Conservation (phyloP, 2,113 vertebrate species). For the Pipra filicauda region DNA sequence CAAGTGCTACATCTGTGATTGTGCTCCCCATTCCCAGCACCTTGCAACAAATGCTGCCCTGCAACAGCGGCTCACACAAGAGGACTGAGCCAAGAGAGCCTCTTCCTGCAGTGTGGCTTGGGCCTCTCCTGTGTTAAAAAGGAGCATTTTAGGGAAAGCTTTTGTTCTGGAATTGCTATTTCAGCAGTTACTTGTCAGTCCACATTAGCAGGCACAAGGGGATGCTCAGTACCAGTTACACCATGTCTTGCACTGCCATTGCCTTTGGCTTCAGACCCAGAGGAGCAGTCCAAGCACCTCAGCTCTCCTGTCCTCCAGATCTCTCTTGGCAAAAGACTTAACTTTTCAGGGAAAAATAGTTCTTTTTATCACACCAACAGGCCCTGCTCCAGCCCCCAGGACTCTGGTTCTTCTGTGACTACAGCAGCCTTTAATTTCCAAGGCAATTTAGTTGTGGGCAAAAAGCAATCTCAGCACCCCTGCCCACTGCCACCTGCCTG, state of each 20-base stretch:
- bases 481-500: background rate
- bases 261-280: background rate
- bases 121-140: background rate
- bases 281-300: rapidly evolving
- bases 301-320: background rate
- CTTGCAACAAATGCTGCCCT: background rate
- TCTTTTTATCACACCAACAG: rapidly evolving
- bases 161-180: background rate
- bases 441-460: background rate
- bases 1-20: background rate
- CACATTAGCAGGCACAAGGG: rapidly evolving
- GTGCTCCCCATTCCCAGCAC: background rate
- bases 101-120: background rate
- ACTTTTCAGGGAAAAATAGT: background rate
- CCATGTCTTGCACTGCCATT: rapidly evolving
- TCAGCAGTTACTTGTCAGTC: background rate
- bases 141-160: background rate
- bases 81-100: background rate
- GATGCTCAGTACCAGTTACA: rapidly evolving
- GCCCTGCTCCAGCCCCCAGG: background rate
- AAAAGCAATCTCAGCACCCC: background rate
- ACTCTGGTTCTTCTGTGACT: background rate
- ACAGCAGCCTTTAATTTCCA: background rate
- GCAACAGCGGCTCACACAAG: background rate
- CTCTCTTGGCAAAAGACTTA: background rate